Base-by-base conservation (phyloP, 1,140 invertebrate genomes). In the Drosophila auraria region DNA sequence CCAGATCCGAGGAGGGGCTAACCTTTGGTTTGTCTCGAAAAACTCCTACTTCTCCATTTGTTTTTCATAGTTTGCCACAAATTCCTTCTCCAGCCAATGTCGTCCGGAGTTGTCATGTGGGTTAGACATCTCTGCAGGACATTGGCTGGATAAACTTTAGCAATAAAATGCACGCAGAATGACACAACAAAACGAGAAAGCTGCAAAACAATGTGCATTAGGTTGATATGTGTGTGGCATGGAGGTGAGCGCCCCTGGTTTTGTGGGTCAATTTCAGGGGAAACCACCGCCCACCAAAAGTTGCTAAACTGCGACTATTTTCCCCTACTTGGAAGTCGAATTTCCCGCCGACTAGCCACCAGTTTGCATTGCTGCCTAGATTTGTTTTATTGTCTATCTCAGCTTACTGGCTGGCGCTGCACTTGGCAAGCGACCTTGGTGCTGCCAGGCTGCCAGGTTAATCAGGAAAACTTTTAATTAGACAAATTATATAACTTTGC, bases 401-500 rank as follows among this genome's bases (percentile, higher is more conserved):
- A 23, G 17, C 23, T 56, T 20, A 2, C 53, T 17, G 27, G 2
- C 25, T 25, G 17, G 49, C n/a, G 53, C 49, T 59, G 68, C 66
- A 77, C 40, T 60, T 42, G 53, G 45, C 45, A 51, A 45, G 57
- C 72, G 80, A 74, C 80, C 80, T 57, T 70, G 78, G 45, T 59
- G 78, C 33, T 54, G 20, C 20, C 20, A 20, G 33, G 73, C 57
- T 76, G 59, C 30, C 72, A 53, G 63, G 63, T 77, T 65, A 78
- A 78, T 78, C 61, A 61, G 65, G 49, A 30, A 57, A 84, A 86
- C 60, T 84, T 84, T 84, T 86, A 84, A 84, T 87, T 82, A 86
- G 78, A 78, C 68, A 86, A 82, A 86, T 84, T 84, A 84, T 71
- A 82, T 68, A 86, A 87, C 53, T 82, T 84, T 78, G 51, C 47